Base-by-base conservation (phyloP, 1,140 invertebrate genomes). In the Tetramorium alpestre region DNA sequence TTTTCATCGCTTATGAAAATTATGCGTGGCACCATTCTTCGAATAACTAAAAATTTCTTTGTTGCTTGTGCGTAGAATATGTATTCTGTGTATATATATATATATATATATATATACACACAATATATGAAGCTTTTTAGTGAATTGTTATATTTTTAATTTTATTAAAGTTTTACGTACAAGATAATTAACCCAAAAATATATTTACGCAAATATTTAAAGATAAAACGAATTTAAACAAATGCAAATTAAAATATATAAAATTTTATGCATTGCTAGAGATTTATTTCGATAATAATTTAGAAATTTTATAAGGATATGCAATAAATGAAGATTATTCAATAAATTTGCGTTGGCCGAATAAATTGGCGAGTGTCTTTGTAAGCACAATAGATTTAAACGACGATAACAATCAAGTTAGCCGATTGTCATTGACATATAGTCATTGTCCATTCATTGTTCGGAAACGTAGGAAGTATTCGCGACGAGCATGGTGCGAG, bases 1-100 rank as follows among this genome's bases (percentile, higher is more conserved):
- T 84, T 84, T 75, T 70, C 67, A 73, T 47, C 69, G 80, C 58
- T 84, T 75, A 41, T 47, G 67, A 82, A 73, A 47, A 72, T 82
- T 82, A 73, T 51, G 51, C 80, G 7, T 33, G 38, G 78, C 51
- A 44, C 8, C 38, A 6, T 25, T 44, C 25, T 51, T 72, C 47
- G 47, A 65, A 65, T 38, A 51, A 65, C 33, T 38, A 22, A 49
- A 49, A 62, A 38, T 78, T 65, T 51, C 44, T 38, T 22, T 60
- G 44, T 60, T 44, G n/a, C 38, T 41, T 22, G 13, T 22, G 13
- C n/a, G 0, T 76, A 18, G 18, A 65, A 41, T 41, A n/a, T 44
- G 38, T 44, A 25, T 25, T 18, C 2, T 33, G 0, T 4, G 4
- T 4, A 33, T 33, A 4, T 33, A 33, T 33, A 4, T 33, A 33